Percentiles rank a stretch among this genome's conserved stretches.
Conservation (phyloP, 2,113 vertebrate species). For the Forbesichthys papilliferus region DNA sequence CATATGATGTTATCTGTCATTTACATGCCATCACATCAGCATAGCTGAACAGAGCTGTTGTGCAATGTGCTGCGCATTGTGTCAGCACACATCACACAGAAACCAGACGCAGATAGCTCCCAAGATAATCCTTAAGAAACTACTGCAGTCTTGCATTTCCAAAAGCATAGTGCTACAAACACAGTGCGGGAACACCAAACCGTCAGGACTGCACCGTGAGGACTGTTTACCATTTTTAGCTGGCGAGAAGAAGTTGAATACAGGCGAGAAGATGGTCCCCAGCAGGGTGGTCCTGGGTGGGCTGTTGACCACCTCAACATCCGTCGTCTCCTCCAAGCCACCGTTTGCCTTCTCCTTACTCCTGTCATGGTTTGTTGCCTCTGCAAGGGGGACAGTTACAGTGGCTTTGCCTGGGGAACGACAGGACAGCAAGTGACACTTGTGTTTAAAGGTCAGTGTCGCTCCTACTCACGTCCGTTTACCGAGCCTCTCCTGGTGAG, state of each 20-base stretch:
- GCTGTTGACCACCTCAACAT: conserved; percentile 76
- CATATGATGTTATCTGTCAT: too few species aligned
- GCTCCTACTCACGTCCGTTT: conserved; percentile 85
- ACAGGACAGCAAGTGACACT: background rate
- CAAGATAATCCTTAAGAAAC: too few species aligned
- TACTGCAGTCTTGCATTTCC: too few species aligned
- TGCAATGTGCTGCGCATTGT: too few species aligned
- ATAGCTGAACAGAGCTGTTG: too few species aligned
- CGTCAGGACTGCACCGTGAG: background rate
- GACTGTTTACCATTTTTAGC: conserved; percentile 89
- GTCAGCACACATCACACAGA: too few species aligned
- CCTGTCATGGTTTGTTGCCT: conserved; percentile 90
- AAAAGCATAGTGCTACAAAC: too few species aligned
- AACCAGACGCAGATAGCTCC: too few species aligned
- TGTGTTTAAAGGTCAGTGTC: background rate
- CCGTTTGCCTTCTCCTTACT: conserved; percentile 93
- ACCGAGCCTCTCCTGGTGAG: conserved; percentile 86
- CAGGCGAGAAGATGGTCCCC: conserved; percentile 97
- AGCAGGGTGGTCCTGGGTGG: conserved; percentile 90
- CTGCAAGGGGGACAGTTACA: conserved; percentile 59
- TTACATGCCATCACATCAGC: too few species aligned
- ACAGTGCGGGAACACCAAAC: too few species aligned
- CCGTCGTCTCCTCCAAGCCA: conserved; percentile 84
- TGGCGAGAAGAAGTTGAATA: conserved; percentile 98
- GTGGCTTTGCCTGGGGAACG: background rate